Percentiles rank a stretch among this genome's conserved stretches.
Evolutionary conservation across 2,888 invertebrate species (phyloP).

Genomic region (Macaria notata): DNA sequence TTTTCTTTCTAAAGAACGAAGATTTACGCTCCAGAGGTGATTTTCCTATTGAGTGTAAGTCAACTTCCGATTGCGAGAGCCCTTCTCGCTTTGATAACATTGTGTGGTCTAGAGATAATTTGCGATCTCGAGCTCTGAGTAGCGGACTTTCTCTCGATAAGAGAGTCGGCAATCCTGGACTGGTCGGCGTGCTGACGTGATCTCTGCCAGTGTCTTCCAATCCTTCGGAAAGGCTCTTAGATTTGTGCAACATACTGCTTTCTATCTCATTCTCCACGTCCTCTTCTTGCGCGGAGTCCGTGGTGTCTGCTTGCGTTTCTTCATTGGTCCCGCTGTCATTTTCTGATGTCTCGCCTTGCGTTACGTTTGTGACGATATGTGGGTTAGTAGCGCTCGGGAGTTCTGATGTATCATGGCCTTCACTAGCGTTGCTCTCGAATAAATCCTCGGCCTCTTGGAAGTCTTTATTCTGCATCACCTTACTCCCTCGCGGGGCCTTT

Average conservation of each 20-base stretch:
- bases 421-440: conserved; percentile 42
- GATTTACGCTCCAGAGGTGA: conserved; percentile 70
- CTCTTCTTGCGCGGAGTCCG: conserved; percentile 2
- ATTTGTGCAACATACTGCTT: conserved; percentile 29
- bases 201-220: conserved; percentile 31
- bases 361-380: conserved; percentile 38
- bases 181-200: conserved; percentile 24
- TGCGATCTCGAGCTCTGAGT: conserved; percentile 52
- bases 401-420: conserved; percentile 32
- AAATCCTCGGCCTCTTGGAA: conserved; percentile 59
- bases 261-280: conserved; percentile 22
- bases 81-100: conserved; percentile 58
- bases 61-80: conserved; percentile 70
- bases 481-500: conserved; percentile 64
- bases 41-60: conserved; percentile 70
- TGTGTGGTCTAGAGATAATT: conserved; percentile 68
- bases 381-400: conserved; percentile 56
- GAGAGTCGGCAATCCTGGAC: conserved; percentile 16
- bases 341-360: no score
- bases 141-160: conserved; percentile 31
- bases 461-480: conserved; percentile 65
- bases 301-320: no score
- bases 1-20: conserved; percentile 72
- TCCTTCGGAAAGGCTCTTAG: conserved; percentile 39
- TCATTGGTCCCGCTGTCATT: no score